Evolutionary conservation across 2,888 invertebrate species (phyloP).

Genomic region (Cantharis flavilabris): DNA sequence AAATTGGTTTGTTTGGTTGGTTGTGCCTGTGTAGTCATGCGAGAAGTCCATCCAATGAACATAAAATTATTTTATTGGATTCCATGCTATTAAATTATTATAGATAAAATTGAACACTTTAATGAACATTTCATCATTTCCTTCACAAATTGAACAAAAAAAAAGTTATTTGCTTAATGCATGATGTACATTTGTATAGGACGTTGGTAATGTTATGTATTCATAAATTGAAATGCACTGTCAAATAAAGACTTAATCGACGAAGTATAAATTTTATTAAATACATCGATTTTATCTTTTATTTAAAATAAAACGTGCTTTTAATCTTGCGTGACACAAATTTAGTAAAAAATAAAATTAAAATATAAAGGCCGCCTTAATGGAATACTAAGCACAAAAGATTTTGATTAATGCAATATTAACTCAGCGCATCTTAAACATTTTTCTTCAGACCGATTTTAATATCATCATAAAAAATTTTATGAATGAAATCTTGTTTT

Average conservation of each 20-base stretch:
- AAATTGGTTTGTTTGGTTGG: too few relatives aligned
- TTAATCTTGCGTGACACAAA: background rate
- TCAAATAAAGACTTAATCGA: background rate
- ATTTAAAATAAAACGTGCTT: background rate
- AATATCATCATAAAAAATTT: background rate
- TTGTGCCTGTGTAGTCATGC: too few relatives aligned
- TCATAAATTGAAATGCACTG: background rate
- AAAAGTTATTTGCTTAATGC: background rate
- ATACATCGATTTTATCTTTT: background rate
- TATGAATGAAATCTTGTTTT: background rate
- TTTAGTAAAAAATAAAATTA: background rate
- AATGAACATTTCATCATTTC: background rate
- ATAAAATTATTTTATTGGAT: too few relatives aligned
- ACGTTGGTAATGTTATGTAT: background rate
- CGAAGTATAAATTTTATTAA: background rate
- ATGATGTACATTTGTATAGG: background rate
- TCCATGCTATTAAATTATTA: background rate
- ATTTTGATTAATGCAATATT: background rate
- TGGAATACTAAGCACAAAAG: background rate
- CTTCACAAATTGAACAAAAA: background rate
- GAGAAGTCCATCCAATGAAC: too few relatives aligned
- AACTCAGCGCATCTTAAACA: background rate
- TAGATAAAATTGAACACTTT: background rate
- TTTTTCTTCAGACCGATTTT: background rate
- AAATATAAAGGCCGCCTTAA: background rate